Base-by-base conservation (phyloP, 1,140 invertebrate genomes). In the Drosophila nannoptera region DNA sequence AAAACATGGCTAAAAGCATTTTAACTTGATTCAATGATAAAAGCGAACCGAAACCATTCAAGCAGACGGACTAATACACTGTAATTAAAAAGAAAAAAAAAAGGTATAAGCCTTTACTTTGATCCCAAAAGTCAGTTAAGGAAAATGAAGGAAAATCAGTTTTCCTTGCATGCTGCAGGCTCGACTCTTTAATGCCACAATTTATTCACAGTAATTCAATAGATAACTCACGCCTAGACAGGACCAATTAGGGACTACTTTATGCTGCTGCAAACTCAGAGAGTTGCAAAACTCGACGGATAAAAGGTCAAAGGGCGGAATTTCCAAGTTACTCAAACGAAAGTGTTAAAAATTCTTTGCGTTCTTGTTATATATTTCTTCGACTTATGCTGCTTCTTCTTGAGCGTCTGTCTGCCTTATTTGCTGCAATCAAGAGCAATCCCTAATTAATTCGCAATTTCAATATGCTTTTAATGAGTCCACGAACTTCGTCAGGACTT, bases 361-460 rank as follows among this genome's bases (percentile, higher is more conserved):
- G 49, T 14, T 33, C 14, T 52, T 9, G 8, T 36, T 35, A 5
- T 38, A 2, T 38, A n/a, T 35, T 38, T 53, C 0, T 54, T 43
- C 22, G 22, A 22, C 22, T 22, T 22, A 1, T 7, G 5, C 40
- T 43, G 12, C 12, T 42, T 12, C n/a, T 42, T 5, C 4, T 12
- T 42, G 0, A 3, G 40, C 4, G n/a, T 43, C 7, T 14, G 40
- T 43, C 6, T 43, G 40, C 22, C 22, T 22, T 35, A 8, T 52
- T 11, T 29, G 22, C 60, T 31, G 12, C 60, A 65, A 65, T 58
- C 67, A 69, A 69, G 65, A 46, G 38, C 38, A 40, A 58, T 66
- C 5, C 62, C 46, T 70, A 70, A 70, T 70, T 70, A 66, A 70
- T 66, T 70, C 54, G 68, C 42, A 53, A 66, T 66, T 70, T 66